phyloP scores from a whole-genome alignment of 1,140 invertebrate genomes.

The Propsilocerus akamusi region DNA sequence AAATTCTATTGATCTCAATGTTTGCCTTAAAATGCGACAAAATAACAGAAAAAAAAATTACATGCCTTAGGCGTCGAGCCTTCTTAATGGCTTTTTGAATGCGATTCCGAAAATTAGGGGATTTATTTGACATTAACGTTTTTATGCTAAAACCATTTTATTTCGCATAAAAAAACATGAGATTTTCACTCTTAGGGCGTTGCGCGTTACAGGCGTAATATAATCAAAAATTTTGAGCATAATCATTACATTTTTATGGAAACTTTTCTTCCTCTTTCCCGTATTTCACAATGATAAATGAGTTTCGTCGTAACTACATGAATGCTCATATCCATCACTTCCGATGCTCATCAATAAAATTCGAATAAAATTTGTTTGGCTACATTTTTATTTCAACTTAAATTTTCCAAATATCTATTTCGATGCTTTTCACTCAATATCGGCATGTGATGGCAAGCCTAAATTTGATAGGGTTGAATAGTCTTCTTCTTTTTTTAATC shows the following conservation, averaged over 20 bases:
- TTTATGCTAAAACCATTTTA: neutral
- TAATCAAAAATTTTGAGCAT: neutral
- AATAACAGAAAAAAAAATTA: no score
- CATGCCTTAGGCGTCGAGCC: neutral
- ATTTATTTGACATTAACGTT: conserved; percentile 2
- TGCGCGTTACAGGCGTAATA: neutral
- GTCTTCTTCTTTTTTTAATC: no score
- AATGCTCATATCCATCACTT: neutral
- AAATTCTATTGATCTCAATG: no score
- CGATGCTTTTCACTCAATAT: no score
- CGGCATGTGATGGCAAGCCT: no score
- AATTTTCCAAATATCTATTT: no score
- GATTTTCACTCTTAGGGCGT: neutral
- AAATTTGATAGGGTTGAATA: no score
- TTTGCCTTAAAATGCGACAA: no score
- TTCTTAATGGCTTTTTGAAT: neutral
- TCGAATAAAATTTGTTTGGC: no score
- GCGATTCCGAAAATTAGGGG: conserved; percentile 1
- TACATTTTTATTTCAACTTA: neutral
- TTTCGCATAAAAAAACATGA: neutral
- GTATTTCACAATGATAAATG: neutral
- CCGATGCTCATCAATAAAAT: neutral
- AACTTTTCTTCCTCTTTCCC: no score
- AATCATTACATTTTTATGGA: neutral
- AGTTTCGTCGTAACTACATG: neutral